Evolutionary conservation across 1,140 invertebrate species (phyloP).

Genomic region (Camponotus floridanus): DNA sequence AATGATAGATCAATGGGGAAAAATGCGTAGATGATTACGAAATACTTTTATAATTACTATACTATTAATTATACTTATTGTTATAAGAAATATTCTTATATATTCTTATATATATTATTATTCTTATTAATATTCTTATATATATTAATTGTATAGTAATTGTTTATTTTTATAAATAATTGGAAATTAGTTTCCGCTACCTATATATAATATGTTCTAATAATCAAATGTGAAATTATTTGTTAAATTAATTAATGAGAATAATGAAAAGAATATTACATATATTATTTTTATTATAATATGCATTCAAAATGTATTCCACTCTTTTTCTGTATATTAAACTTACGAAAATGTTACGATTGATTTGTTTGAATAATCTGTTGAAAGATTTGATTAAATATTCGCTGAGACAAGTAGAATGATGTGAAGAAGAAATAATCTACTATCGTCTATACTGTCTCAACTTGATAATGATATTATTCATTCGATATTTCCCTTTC

Average conservation of each 20-base stretch:
- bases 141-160: too few species aligned
- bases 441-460: conserved; percentile 25
- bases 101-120: background rate
- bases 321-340: background rate
- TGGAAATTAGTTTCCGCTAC: background rate
- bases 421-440: background rate
- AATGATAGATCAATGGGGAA: background rate
- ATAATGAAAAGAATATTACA: background rate
- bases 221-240: background rate
- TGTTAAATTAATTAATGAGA: background rate
- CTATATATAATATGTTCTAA: background rate
- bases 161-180: conserved; percentile 6
- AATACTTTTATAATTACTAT: background rate
- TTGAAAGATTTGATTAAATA: conserved; percentile 2
- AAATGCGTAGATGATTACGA: background rate
- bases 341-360: conserved; percentile 20
- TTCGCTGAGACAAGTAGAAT: background rate
- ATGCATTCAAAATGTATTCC: background rate
- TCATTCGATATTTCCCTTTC: background rate
- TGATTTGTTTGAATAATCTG: background rate
- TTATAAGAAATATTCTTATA: background rate
- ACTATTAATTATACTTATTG: too few species aligned
- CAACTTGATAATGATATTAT: background rate
- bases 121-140: background rate
- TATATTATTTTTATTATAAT: background rate